Evolutionary conservation across 1,140 invertebrate genomes (phyloP).

Genomic region (Trichoplusia ni): DNA sequence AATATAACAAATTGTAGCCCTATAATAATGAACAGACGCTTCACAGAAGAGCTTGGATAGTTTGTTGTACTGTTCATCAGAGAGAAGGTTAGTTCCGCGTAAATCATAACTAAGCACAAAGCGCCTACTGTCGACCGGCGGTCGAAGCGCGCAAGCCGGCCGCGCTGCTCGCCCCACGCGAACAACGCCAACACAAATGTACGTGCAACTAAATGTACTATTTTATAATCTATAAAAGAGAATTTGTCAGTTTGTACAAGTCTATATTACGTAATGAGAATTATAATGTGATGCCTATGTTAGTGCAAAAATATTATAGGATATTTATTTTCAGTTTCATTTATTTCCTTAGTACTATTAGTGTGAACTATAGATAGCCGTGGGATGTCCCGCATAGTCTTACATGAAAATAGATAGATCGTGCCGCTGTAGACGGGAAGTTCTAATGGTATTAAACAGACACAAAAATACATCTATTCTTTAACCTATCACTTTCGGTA

Average conservation of each 20-base stretch:
- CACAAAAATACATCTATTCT: conserved; percentile 24
- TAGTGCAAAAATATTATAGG: conserved; percentile 39
- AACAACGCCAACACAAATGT: background rate
- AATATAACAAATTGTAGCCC: too few relatives aligned
- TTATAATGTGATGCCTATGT: conserved; percentile 31
- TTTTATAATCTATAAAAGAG: conserved; percentile 24
- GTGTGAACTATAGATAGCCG: background rate
- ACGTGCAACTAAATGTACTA: conserved; percentile 41
- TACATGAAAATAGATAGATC: background rate
- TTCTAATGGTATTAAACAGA: conserved; percentile 5
- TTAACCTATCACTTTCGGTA: background rate
- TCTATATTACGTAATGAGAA: conserved; percentile 40
- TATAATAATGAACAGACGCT: background rate
- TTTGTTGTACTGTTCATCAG: background rate
- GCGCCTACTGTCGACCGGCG: too few relatives aligned
- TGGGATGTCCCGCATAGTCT: background rate
- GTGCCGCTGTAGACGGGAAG: conserved; percentile 3
- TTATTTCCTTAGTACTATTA: conserved; percentile 23
- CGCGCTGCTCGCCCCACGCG: too few relatives aligned
- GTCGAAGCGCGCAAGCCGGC: too few relatives aligned
- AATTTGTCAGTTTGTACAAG: conserved; percentile 41
- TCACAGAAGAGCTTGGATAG: conserved; percentile 1
- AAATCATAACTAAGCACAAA: background rate
- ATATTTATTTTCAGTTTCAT: conserved; percentile 24
- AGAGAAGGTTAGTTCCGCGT: background rate